Percentiles rank a stretch among this genome's conserved stretches.
Conservation (phyloP, 2,113 vertebrate genomes). For the Turdus rufiventris region DNA sequence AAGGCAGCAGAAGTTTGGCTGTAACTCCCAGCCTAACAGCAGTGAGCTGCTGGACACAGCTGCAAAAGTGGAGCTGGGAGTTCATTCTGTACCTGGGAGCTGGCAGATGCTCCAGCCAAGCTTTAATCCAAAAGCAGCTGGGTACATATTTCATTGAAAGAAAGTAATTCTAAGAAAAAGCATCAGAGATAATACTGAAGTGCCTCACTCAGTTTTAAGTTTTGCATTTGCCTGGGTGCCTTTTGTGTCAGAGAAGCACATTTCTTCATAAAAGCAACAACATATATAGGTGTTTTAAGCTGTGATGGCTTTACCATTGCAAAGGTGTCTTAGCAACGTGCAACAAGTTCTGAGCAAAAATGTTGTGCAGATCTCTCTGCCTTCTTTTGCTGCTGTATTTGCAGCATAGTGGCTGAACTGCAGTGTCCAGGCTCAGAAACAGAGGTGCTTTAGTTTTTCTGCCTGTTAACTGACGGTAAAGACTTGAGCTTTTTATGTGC, state of each 20-base stretch:
- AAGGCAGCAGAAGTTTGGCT: background rate
- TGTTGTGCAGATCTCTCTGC: background rate
- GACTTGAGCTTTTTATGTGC: background rate
- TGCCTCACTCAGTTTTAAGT: background rate
- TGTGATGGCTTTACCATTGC: background rate
- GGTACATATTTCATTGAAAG: background rate
- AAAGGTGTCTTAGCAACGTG: background rate
- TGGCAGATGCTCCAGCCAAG: background rate
- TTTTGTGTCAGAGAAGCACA: background rate
- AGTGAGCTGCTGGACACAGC: background rate
- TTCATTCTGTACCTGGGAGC: background rate
- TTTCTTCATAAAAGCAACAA: background rate
- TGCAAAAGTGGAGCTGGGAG: background rate
- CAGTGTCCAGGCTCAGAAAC: background rate
- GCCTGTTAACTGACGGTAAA: background rate
- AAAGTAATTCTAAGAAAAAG: background rate
- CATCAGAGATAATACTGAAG: background rate
- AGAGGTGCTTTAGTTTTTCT: background rate
- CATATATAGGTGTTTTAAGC: background rate
- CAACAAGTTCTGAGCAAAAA: background rate
- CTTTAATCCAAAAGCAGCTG: background rate
- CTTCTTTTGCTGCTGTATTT: background rate
- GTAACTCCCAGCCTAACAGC: background rate
- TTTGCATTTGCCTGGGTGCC: background rate
- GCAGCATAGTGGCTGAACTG: background rate